A percentile compares a stretch with the other conserved stretches of the same genome.
Conservation (phyloP, 1,140 invertebrate genomes). For the Megalopta genalis region DNA sequence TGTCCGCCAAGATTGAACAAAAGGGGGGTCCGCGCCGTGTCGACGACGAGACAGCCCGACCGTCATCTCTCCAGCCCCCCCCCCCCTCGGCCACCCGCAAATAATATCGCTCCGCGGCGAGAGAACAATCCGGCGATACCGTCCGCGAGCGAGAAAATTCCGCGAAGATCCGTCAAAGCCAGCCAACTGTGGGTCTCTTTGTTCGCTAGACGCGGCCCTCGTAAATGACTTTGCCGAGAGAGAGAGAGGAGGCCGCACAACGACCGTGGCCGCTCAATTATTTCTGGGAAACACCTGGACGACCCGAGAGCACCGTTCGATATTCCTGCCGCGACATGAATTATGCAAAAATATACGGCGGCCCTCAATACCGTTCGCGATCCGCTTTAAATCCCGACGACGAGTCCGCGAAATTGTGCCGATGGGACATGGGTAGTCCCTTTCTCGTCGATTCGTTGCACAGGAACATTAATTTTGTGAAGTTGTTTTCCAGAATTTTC, state of each 20-base stretch:
- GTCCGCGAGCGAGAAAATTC: background rate
- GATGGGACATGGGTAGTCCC: too few species aligned
- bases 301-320: slow-evolving; percentile 12
- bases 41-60: too few species aligned
- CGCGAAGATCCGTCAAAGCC: slow-evolving; percentile 13
- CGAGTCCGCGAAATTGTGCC: too few species aligned
- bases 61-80: too few species aligned
- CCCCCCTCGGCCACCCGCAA: too few species aligned
- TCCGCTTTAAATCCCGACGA: slow-evolving; percentile 2
- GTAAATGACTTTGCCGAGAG: slow-evolving; percentile 38
- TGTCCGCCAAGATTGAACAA: background rate
- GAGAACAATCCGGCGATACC: background rate
- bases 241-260: slow-evolving; percentile 3
- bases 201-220: slow-evolving; percentile 6
- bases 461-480: too few species aligned
- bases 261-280: slow-evolving; percentile 31
- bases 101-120: background rate
- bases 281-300: slow-evolving; percentile 26
- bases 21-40: too few species aligned
- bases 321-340: slow-evolving; percentile 34
- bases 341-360: slow-evolving; percentile 21
- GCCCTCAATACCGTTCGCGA: slow-evolving; percentile 12
- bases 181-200: slow-evolving; percentile 6
- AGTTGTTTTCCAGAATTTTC: too few species aligned
- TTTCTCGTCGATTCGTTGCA: too few species aligned